phyloP scores from a whole-genome alignment of 2,888 invertebrate genomes.

The Pimpla rufipes region DNA sequence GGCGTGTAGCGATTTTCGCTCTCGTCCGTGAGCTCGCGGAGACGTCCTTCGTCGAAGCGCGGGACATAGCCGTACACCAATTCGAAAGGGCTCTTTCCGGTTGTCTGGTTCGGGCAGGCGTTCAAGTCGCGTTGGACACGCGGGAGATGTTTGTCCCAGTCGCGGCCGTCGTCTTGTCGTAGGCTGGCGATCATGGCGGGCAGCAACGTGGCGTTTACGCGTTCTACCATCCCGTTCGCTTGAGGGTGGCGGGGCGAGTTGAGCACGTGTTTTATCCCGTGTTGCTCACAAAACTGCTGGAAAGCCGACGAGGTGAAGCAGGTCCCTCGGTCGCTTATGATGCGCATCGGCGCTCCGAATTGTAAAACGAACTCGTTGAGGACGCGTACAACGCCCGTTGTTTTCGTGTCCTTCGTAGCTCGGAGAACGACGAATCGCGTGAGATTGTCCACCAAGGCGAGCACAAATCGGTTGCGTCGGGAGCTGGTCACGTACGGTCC shows the following conservation, averaged over 20 bases:
- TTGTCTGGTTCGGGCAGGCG: conserved; percentile 48
- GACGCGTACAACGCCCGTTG: not conserved
- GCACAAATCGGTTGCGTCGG: conserved; percentile 54
- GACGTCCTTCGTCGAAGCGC: conserved; percentile 53
- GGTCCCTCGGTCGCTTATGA: conserved; percentile 69
- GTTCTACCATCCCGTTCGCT: conserved; percentile 61
- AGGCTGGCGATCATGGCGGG: conserved; percentile 46
- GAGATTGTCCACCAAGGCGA: conserved; percentile 59
- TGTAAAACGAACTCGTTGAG: conserved; percentile 55
- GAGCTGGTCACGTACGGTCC: conserved; percentile 37
- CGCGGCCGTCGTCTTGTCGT: conserved; percentile 21
- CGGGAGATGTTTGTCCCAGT: conserved; percentile 56
- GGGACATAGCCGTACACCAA: conserved; percentile 63
- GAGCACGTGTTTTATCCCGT: conserved; percentile 29
- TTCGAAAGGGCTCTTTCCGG: conserved; percentile 63
- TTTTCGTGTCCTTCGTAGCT: no score
- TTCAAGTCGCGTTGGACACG: conserved; percentile 65
- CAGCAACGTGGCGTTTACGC: conserved; percentile 64
- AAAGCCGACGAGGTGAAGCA: conserved; percentile 14
- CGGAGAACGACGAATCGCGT: conserved; percentile 9
- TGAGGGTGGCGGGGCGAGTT: conserved; percentile 33
- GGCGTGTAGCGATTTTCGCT: not conserved
- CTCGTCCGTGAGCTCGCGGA: conserved; percentile 18
- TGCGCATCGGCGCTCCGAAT: conserved; percentile 58
- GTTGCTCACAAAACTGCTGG: conserved; percentile 21